Evolutionary conservation across 1,140 invertebrate genomes (phyloP), one percentile per base, ranked within the genome.

Genomic region (Steinernema khuongi): DNA sequence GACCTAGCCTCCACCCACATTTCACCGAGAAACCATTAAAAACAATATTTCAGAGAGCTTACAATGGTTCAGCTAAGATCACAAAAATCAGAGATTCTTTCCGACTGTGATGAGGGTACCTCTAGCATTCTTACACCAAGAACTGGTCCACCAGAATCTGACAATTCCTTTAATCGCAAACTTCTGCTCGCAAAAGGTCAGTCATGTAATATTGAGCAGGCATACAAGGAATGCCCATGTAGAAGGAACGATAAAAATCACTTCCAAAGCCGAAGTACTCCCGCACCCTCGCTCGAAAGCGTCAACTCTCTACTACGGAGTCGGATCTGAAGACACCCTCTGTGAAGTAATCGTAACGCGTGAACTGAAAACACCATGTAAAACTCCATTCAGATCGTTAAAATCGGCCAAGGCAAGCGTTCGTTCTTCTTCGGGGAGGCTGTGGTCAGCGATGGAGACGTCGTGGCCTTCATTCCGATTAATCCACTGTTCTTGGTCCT

Each of bases 381-480:
- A n/a, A 11, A 11, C 36, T 41, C 36, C 50, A 11, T 60, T 60
- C 4, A 60, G 50, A 26, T 60, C 19, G 50, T 60, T 22, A 60
- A 60, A 60, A 26, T 60, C 11, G 50, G 50, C 14, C 14, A 60
- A 60, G 50, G 50, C 14, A 60, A 60, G 22, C 50, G 50, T 14
- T 60, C 50, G 50, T 60, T 60, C 22, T 60, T 60, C 50, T 60
- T 60, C 19, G 50, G 50, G 4, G 50, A 60, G 26, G 26, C 50
- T 4, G 50, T 60, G 26, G 50, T 60, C 22, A 22, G 14, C 11
- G 50, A 60, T 60, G 50, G 50, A 11, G 50, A 60, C 50, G 26
- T 60, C 19, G 50, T 60, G 14, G 22, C 50, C 11, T 26, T 60
- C 11, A 60, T 22, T 60, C 50, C 50, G 4, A 60, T 60, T 22